Evolutionary conservation across 1,140 invertebrate genomes (phyloP).

Genomic region (Mycetomoellerius zeteki): DNA sequence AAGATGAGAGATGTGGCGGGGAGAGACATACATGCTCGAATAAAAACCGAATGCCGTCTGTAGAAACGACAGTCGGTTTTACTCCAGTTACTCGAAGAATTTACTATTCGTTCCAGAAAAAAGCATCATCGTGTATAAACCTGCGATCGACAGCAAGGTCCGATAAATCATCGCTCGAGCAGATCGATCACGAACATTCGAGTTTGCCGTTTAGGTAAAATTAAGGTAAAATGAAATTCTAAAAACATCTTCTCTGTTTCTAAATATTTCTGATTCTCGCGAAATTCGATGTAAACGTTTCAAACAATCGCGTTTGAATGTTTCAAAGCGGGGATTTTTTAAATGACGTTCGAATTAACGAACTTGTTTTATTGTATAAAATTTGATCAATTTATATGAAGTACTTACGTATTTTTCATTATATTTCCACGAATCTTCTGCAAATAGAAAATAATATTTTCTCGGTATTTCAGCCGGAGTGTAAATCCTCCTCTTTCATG

Average conservation of each 20-base stretch:
- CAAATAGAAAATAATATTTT: neutral
- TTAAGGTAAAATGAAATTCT: conserved; percentile 13
- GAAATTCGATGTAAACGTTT: neutral
- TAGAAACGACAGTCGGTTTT: conserved; percentile 57
- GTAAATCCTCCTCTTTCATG: too few species aligned
- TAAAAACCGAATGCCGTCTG: conserved; percentile 63
- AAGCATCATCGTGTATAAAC: neutral
- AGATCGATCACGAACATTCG: neutral
- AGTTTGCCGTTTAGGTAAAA: neutral
- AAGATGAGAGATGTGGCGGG: conserved; percentile 12
- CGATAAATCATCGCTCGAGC: neutral
- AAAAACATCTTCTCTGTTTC: neutral
- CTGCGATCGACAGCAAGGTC: neutral
- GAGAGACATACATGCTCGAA: conserved; percentile 15
- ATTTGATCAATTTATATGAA: neutral
- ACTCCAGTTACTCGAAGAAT: neutral
- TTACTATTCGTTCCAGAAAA: neutral
- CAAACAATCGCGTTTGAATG: too few species aligned
- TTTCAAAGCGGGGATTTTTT: too few species aligned
- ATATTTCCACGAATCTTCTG: neutral
- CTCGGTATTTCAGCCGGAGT: neutral
- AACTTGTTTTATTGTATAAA: neutral
- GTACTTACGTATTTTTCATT: neutral
- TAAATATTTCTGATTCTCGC: neutral
- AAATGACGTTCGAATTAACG: neutral